These are phyloP conservation scores for Pluvialis apricaria DNA, from an alignment of 2,113 vertebrate genomes.

Conservation along the genomic window DNA sequence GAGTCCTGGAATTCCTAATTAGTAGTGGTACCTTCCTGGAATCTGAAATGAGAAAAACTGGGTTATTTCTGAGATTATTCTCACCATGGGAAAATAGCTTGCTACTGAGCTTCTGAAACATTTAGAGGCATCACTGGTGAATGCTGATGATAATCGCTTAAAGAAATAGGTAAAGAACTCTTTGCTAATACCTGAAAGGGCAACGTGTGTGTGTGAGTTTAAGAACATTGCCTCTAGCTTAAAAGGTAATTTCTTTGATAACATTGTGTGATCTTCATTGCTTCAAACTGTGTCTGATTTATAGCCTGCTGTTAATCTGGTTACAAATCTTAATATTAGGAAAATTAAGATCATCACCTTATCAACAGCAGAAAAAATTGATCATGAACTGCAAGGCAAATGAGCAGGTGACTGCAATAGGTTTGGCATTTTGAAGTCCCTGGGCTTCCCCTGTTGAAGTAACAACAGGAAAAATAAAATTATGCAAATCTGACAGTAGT, in stretches of 20 bases:
- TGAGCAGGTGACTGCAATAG: neutral
- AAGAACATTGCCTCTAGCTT: neutral
- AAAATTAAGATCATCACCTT: neutral
- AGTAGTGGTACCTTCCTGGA: neutral
- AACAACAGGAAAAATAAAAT: neutral
- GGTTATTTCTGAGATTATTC: neutral
- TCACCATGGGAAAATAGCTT: neutral
- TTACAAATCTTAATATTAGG: neutral
- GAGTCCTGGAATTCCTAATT: neutral
- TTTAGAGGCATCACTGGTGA: neutral
- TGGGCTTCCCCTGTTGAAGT: neutral
- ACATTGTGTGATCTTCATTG: neutral
- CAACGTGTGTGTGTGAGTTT: neutral
- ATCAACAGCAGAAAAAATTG: neutral
- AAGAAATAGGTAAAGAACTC: neutral
- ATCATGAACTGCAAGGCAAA: neutral
- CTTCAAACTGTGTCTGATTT: neutral
- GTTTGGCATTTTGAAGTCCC: neutral
- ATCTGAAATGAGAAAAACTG: neutral
- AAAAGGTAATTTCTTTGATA: neutral
- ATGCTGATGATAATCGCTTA: neutral
- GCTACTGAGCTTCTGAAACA: neutral
- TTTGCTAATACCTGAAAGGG: neutral
- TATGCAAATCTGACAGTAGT: neutral
- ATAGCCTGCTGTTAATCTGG: neutral